These are phyloP conservation scores for Nipponia nippon DNA, from an alignment of 2,113 vertebrate species.

Conservation along the genomic window DNA sequence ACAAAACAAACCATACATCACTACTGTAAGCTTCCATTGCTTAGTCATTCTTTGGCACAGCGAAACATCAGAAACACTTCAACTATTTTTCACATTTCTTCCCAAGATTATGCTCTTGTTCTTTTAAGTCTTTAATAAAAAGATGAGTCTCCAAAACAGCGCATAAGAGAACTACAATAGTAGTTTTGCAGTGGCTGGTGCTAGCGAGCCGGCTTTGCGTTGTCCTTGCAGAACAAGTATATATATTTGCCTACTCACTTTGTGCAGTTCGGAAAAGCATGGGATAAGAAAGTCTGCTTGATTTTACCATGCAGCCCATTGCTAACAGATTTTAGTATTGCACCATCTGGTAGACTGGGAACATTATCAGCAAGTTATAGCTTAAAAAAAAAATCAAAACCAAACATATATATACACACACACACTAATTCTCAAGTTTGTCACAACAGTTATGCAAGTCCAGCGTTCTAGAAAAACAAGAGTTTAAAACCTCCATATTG, in stretches of 20 bases:
- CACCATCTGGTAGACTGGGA: background rate
- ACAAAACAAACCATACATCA: background rate
- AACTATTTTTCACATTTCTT: slow-evolving; percentile 55
- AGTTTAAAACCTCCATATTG: background rate
- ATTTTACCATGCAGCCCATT: background rate
- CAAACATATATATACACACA: background rate
- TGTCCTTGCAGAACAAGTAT: background rate
- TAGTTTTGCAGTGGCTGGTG: background rate
- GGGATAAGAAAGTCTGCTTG: background rate
- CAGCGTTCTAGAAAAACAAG: background rate
- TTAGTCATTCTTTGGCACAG: slow-evolving; percentile 52
- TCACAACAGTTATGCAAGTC: background rate
- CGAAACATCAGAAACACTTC: slow-evolving; percentile 35
- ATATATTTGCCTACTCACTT: background rate
- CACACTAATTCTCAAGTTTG: background rate
- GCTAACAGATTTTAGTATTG: background rate
- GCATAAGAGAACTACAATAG: background rate
- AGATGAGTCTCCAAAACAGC: slow-evolving; percentile 33
- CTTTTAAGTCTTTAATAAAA: slow-evolving; percentile 14
- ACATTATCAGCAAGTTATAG: background rate
- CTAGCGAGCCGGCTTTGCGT: background rate
- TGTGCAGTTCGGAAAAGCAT: background rate
- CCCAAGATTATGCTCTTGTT: slow-evolving; percentile 32
- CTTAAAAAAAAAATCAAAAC: background rate
- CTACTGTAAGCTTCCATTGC: slow-evolving; percentile 36